A percentile compares a stretch with the other conserved stretches of the same genome.
Conservation (phyloP, 2,113 vertebrate species). For the Carettochelys insculpta region DNA sequence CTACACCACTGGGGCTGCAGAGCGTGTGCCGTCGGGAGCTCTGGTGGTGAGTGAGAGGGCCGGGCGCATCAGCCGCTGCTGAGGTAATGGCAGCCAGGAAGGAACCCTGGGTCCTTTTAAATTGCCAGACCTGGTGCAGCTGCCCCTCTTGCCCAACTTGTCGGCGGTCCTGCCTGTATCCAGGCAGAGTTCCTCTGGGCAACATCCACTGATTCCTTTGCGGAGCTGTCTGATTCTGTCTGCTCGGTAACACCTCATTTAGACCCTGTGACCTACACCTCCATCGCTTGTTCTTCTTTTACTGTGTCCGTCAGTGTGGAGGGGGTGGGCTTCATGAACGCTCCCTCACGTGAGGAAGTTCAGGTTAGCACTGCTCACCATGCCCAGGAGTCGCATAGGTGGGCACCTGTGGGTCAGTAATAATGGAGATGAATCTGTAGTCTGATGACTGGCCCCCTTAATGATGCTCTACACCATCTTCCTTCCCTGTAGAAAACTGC, state of each 20-base stretch:
- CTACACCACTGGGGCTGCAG: too few relatives aligned
- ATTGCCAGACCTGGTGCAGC: too few relatives aligned
- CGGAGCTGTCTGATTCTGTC: neutral
- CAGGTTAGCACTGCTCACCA: neutral
- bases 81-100: too few relatives aligned
- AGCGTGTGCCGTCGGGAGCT: too few relatives aligned
- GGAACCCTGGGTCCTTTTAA: too few relatives aligned
- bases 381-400: neutral
- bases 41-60: too few relatives aligned
- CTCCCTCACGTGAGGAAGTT: neutral
- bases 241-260: neutral
- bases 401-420: neutral
- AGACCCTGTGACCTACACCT: neutral
- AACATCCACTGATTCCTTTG: neutral
- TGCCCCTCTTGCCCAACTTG: too few relatives aligned
- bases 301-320: too few relatives aligned
- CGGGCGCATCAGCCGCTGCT: too few relatives aligned
- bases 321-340: neutral
- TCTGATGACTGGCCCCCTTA: neutral
- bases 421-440: neutral
- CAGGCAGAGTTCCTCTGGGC: neutral
- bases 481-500: slow-evolving; percentile 79
- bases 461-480: neutral
- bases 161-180: too few relatives aligned
- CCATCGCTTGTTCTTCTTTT: neutral